phyloP scores from a whole-genome alignment of 2,113 vertebrate species.

The Hucho hucho region DNA sequence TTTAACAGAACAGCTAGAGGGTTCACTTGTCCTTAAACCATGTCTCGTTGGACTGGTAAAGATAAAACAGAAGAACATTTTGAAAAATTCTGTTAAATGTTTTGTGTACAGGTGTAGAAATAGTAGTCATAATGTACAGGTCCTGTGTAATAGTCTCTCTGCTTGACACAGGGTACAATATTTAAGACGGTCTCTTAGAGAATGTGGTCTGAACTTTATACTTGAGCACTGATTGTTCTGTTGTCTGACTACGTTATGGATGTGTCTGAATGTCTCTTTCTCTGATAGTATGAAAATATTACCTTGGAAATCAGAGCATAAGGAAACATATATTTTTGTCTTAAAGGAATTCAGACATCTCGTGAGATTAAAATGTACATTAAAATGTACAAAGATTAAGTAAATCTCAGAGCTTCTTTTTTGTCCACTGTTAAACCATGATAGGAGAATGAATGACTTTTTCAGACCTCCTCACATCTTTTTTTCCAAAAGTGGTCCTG shows the following conservation, averaged over 20 bases:
- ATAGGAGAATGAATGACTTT: neutral
- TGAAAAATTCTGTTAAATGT: neutral
- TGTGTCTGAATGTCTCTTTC: neutral
- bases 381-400: neutral
- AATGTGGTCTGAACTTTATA: neutral
- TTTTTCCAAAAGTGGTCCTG: too few species aligned
- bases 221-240: neutral
- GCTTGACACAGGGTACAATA: neutral
- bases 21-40: constrained; percentile 69
- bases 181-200: neutral
- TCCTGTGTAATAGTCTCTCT: constrained; percentile 2
- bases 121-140: neutral
- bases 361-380: neutral
- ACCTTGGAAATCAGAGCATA: neutral
- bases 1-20: constrained; percentile 89
- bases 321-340: neutral
- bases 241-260: neutral
- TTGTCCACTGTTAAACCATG: too few species aligned
- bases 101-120: neutral
- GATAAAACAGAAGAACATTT: neutral
- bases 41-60: constrained; percentile 23
- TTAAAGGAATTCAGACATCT: constrained; percentile 5
- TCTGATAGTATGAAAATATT: neutral
- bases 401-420: neutral
- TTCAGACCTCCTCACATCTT: neutral